Conservation (phyloP, 1,140 invertebrate species). For the Drosophila santomea region DNA sequence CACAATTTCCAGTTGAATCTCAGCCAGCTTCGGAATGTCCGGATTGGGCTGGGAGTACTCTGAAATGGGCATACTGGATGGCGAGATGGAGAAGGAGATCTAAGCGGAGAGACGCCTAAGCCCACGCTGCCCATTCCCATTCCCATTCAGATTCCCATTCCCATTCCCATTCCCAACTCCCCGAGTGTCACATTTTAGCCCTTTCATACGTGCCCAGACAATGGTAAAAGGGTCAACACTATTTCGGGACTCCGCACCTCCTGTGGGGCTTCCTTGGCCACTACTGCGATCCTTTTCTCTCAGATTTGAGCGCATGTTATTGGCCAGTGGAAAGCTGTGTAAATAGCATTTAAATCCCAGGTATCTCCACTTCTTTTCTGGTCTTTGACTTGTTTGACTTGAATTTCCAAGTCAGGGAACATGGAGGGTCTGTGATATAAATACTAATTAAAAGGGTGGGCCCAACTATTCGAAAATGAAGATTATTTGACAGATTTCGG, state of each 20-base stretch:
- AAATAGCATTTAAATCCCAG: constrained; percentile 78
- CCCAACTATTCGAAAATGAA: constrained; percentile 5
- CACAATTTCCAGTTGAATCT: constrained; percentile 76
- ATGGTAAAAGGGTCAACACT: constrained; percentile 78
- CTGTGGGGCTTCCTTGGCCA: constrained; percentile 17
- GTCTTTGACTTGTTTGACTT: constrained; percentile 17
- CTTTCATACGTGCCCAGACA: constrained; percentile 74
- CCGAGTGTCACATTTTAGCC: constrained; percentile 72
- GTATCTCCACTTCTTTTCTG: constrained; percentile 34
- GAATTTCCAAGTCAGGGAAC: background rate
- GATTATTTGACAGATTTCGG: constrained; percentile 9
- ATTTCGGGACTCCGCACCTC: constrained; percentile 47
- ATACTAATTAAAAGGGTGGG: constrained; percentile 3
- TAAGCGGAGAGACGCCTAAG: constrained; percentile 11
- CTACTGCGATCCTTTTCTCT: constrained; percentile 13
- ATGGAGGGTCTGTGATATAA: constrained; percentile 22
- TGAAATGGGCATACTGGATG: constrained; percentile 18
- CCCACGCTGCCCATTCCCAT: constrained; percentile 30
- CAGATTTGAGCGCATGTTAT: constrained; percentile 58
- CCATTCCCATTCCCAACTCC: constrained; percentile 9
- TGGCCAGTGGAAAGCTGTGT: constrained; percentile 71
- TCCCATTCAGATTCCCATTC: constrained; percentile 25
- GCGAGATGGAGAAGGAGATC: background rate
- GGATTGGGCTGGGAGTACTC: constrained; percentile 11
- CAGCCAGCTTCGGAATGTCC: constrained; percentile 58